Percentiles rank a stretch among this genome's conserved stretches.
These are phyloP conservation scores for Rhagophthalmus giganteus DNA, from an alignment of 2,888 invertebrate species.

Conservation along the genomic window DNA sequence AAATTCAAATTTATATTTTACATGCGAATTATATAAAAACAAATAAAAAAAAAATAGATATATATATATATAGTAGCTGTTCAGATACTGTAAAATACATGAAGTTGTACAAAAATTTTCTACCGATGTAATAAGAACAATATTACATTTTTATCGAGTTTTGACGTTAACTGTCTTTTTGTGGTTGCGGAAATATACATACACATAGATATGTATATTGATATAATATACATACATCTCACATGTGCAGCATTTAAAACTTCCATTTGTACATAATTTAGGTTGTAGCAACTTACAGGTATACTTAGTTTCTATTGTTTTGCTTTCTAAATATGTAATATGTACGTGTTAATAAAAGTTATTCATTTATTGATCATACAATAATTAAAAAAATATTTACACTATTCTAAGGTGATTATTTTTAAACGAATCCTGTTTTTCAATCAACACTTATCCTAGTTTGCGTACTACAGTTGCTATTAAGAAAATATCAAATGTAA, in stretches of 20 bases:
- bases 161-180: conserved; percentile 7
- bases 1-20: neutral
- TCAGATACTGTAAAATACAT: conserved; percentile 13
- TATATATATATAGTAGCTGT: conserved; percentile 7
- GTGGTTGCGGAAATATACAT: neutral
- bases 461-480: too few relatives aligned
- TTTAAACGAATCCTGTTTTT: neutral
- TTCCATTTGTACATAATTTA: conserved; percentile 10
- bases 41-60: neutral
- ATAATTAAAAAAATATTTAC: conserved; percentile 9
- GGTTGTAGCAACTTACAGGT: conserved; percentile 10
- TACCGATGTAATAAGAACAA: conserved; percentile 14
- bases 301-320: conserved; percentile 21
- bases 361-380: conserved; percentile 15
- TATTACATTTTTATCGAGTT: conserved; percentile 1
- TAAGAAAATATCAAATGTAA: too few relatives aligned
- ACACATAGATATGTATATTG: conserved; percentile 1
- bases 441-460: too few relatives aligned
- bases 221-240: too few relatives aligned
- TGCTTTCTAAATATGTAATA: conserved; percentile 22
- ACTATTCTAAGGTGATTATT: neutral
- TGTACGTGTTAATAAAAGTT: conserved; percentile 27
- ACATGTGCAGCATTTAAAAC: too few relatives aligned
- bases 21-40: neutral
- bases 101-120: conserved; percentile 13